Percentiles rank a stretch among this genome's conserved stretches.
phyloP scores from a whole-genome alignment of 2,888 invertebrate species.

The Sympetrum striolatum region DNA sequence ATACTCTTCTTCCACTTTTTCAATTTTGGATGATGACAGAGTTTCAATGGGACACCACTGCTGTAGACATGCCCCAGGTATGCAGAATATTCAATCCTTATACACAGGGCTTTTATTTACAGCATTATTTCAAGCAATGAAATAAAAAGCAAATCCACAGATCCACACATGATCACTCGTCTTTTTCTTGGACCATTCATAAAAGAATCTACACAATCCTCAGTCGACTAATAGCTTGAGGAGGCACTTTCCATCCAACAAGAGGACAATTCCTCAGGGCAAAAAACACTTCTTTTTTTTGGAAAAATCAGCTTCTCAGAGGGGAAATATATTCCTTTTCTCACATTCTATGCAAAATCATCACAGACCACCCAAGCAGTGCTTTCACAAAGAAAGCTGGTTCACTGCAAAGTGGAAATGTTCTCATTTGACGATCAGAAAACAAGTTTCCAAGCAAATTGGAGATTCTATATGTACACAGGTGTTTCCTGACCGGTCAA shows the following conservation, averaged over 20 bases:
- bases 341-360: slow-evolving; percentile 37
- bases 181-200: slow-evolving; percentile 13
- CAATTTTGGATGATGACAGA: neutral
- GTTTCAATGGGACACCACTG: neutral
- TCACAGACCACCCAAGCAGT: slow-evolving; percentile 39
- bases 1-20: slow-evolving; percentile 32
- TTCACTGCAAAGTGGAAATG: slow-evolving; percentile 32
- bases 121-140: slow-evolving; percentile 36
- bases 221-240: slow-evolving; percentile 34
- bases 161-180: slow-evolving; percentile 21
- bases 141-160: slow-evolving; percentile 28
- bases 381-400: slow-evolving; percentile 8
- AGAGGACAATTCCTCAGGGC: slow-evolving; percentile 11
- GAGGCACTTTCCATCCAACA: slow-evolving; percentile 34
- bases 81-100: slow-evolving; percentile 17
- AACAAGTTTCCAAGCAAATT: neutral
- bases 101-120: slow-evolving; percentile 19
- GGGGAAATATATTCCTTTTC: slow-evolving; percentile 29
- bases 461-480: slow-evolving; percentile 83
- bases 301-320: slow-evolving; percentile 12
- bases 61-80: neutral
- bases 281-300: neutral
- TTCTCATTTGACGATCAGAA: slow-evolving; percentile 18
- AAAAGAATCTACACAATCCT: slow-evolving; percentile 38
- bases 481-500: slow-evolving; percentile 99